Conservation (phyloP, 2,888 invertebrate species). For the Brachylomia viminalis region DNA sequence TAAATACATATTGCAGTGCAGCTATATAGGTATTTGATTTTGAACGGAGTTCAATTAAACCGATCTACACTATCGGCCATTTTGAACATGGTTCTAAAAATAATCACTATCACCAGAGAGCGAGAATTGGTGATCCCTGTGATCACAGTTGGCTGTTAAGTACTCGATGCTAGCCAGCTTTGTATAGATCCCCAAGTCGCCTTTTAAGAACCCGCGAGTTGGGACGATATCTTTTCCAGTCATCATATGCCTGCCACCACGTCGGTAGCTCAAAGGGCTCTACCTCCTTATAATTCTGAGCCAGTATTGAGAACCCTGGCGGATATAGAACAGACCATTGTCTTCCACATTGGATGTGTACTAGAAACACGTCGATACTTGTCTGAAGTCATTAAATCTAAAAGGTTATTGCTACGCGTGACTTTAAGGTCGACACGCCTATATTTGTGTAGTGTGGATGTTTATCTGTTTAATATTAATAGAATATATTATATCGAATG, state of each 20-base stretch:
- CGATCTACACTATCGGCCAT: no score
- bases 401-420: conserved; percentile 54
- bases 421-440: conserved; percentile 34
- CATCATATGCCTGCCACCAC: no score
- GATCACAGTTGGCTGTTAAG: no score
- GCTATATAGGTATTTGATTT: no score
- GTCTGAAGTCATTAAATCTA: conserved; percentile 46
- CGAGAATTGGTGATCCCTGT: no score
- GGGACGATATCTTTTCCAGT: not conserved
- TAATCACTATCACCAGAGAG: no score
- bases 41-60: no score
- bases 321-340: conserved; percentile 42
- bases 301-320: conserved; percentile 14
- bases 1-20: no score
- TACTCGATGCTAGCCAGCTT: not conserved
- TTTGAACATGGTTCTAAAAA: no score
- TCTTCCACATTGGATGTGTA: conserved; percentile 24
- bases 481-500: conserved; percentile 11
- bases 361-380: conserved; percentile 43
- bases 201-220: not conserved
- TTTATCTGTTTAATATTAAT: conserved; percentile 42
- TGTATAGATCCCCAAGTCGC: not conserved
- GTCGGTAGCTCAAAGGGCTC: not conserved
- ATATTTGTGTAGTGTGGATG: conserved; percentile 30
- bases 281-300: conserved; percentile 33